Conservation (phyloP, 2,113 vertebrate genomes). For the Amblyornis subalaris region DNA sequence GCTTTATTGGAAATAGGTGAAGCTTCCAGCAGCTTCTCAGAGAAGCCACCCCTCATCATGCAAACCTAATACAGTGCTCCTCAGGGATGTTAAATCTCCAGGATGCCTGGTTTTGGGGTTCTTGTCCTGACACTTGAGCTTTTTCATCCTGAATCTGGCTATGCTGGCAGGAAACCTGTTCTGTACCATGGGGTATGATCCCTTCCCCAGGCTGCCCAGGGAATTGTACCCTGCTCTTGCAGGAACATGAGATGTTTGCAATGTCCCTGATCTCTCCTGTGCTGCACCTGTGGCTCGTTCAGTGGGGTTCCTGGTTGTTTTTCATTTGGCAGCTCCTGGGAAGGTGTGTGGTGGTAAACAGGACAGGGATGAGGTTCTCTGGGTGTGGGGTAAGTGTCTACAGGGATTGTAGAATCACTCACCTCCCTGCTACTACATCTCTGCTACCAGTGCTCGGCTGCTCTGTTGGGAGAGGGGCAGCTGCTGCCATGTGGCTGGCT, state of each 20-base stretch:
- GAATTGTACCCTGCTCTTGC: not conserved
- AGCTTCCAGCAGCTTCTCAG: not conserved
- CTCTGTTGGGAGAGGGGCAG: not conserved
- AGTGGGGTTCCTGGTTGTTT: not conserved
- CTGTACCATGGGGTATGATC: not conserved
- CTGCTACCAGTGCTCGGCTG: too few species aligned
- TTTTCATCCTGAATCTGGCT: not conserved
- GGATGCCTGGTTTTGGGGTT: not conserved
- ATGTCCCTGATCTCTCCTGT: not conserved
- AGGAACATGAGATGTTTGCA: not conserved
- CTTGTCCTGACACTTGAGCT: not conserved
- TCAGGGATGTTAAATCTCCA: not conserved
- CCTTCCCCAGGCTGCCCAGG: not conserved
- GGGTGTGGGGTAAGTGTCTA: not conserved
- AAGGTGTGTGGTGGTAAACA: not conserved
- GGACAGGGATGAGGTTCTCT: not conserved
- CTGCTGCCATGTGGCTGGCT: accelerated
- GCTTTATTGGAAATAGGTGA: not conserved
- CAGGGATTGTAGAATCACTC: not conserved
- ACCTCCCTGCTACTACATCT: not conserved
- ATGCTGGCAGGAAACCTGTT: not conserved
- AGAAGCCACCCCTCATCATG: not conserved
- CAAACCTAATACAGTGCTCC: not conserved
- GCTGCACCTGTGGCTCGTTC: not conserved
- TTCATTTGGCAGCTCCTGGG: not conserved